Evolutionary conservation across 2,797 vertebrate species (phyloP), one percentile per base, ranked within the genome.

Genomic region (Buphagus erythrorhynchus): DNA sequence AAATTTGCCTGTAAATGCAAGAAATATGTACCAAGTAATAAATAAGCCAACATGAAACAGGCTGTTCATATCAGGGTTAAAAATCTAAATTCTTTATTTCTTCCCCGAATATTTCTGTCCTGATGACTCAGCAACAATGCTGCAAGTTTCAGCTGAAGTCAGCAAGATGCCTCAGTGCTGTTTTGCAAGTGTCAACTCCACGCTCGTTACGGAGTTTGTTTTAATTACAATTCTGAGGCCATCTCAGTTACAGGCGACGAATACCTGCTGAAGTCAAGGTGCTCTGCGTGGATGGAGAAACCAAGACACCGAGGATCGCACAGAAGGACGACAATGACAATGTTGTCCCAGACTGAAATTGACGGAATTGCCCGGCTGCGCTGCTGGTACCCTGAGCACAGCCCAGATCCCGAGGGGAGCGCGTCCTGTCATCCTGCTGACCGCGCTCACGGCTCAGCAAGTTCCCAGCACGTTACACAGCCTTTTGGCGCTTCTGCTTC

Each of bases 271-370:
- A 46, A 71, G 42, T 5, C 40, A 20, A 26, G 51, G 14, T 28
- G 24, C 24, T n/a, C 31, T 20, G 22, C 7, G 0, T 0, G n/a
- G 29, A 54, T 6, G 68, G 29, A 42, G 45, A 40, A 80, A 26
- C 15, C 49, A 13, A 29, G 42, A 6, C 6, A 2, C 13, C 2
- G 9, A 2, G 22, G 33, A 16, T 25, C 38, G 10, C 46, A 3
- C 31, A 6, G 24, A 29, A 2, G 10, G 4, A 21, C 16, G 19
- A 4, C 15, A 11, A 0, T 0, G 18, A 5, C 38, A 13, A 1
- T 0, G 6, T 0, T 12, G 18, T 2, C 16, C 16, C 4, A 2
- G 1, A 7, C 8, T 0, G 25, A 29, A 77, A 54, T 5, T 28
- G 15, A 25, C 3, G 2, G 4, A 48, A 15, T 2, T 1, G 3